Evolutionary conservation across 1,140 invertebrate genomes (phyloP), one percentile per base, ranked within the genome.

Genomic region (Ptiloglossa arizonensis): DNA sequence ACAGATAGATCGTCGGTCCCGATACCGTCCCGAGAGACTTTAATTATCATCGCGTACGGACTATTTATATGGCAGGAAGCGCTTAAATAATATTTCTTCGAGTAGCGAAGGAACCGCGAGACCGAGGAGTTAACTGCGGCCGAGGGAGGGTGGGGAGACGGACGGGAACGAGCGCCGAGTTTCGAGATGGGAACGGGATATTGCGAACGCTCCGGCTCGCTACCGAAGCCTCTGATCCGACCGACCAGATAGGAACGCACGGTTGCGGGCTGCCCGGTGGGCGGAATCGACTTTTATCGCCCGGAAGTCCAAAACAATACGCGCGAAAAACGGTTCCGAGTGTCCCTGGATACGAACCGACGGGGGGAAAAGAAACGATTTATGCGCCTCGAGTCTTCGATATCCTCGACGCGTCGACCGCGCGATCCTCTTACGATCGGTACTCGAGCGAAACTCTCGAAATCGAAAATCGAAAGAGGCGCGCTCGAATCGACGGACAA

Each of bases 21-120:
- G 84, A 87, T 88, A 82, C 50, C 70, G 77, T 83, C 84, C 72
- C 73, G 75, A 63, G 87, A 79, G 82, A 90, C 89, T 92, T 91
- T 92, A 93, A 92, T 93, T 92, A 92, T 92, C 90, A 92, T 92
- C 90, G 90, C 88, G 88, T 89, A 90, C 84, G 83, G 87, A 87
- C 87, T 91, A 91, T 92, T 91, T 92, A 92, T 93, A 91, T 90
- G 91, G 89, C 91, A 93, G 92, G 91, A 93, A 93, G 89, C 90
- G 89, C 88, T 93, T 93, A 92, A 93, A 93, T 92, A 92, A 93
- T 92, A 92, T 91, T 92, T 90, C 89, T 91, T 82, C 80, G 85
- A 88, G 86, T 83, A 24, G 32, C 77, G 64, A 54, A n/a, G 78
- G 57, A 69, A 66, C 38, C 38, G 70, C 68, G 52, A 50, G 57